These are phyloP conservation scores for Pangasius sanitwongsei DNA, from an alignment of 2,797 vertebrate genomes.

Conservation along the genomic window DNA sequence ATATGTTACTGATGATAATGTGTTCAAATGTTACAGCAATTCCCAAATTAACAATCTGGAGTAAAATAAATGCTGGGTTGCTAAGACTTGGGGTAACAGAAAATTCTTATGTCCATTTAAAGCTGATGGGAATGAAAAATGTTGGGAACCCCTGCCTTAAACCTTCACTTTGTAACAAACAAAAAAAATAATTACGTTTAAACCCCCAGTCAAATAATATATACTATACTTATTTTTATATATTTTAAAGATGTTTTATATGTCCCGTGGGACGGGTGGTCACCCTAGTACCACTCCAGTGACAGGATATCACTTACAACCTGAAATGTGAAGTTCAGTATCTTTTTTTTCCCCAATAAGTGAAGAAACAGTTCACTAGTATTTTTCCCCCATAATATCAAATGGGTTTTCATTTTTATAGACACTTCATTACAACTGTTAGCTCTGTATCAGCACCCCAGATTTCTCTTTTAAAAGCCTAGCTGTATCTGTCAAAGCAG, in stretches of 20 bases:
- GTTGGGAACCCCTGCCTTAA: not conserved
- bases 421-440: not conserved
- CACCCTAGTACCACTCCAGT: not conserved
- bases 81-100: too few relatives aligned
- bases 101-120: too few relatives aligned
- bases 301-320: not conserved
- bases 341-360: not conserved
- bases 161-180: not conserved
- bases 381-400: too few relatives aligned
- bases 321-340: not conserved
- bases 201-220: not conserved
- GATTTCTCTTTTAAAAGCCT: not conserved
- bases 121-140: too few relatives aligned
- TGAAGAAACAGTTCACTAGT: not conserved
- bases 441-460: not conserved
- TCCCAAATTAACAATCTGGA: not conserved
- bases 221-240: not conserved
- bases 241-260: not conserved
- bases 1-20: not conserved
- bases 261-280: not conserved
- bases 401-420: not conserved
- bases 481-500: not conserved
- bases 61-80: not conserved
- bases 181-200: not conserved
- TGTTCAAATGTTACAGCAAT: not conserved